A percentile compares a stretch with the other conserved stretches of the same genome.
Conservation (phyloP, 2,797 vertebrate genomes). For the Orientallactaga sibirica region DNA sequence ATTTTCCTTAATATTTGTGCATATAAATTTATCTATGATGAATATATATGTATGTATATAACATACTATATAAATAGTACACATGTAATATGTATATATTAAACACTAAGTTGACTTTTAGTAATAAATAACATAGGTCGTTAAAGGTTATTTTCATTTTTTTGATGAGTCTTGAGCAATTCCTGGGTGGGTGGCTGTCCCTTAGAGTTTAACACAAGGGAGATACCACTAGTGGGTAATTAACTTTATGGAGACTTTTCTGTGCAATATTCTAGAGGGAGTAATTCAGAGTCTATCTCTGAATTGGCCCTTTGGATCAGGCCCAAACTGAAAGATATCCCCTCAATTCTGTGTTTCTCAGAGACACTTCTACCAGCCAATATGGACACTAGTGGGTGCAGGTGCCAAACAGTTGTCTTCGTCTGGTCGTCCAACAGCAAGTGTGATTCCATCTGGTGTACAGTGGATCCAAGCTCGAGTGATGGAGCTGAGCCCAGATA, state of each 20-base stretch:
- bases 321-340: not conserved
- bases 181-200: not conserved
- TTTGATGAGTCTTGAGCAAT: not conserved
- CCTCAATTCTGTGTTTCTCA: constrained; percentile 82
- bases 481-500: constrained; percentile 93
- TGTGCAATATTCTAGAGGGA: not conserved
- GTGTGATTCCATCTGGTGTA: constrained; percentile 94
- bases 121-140: not conserved
- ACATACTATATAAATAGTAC: not conserved
- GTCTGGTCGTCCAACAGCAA: constrained; percentile 91
- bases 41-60: not conserved
- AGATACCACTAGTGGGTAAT: not conserved
- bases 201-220: not conserved
- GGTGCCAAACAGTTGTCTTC: constrained; percentile 92
- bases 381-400: constrained; percentile 98
- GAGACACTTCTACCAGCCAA: constrained; percentile 98
- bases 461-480: constrained; percentile 95
- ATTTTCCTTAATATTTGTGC: constrained; percentile 37
- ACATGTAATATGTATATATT: not conserved
- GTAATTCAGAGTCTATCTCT: not conserved
- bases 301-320: not conserved
- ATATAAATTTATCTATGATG: not conserved
- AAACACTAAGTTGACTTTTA: not conserved
- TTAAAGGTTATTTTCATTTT: constrained; percentile 6
- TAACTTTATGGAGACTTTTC: not conserved